Conservation (phyloP, 2,888 invertebrate species). For the Amitus sp. region DNA sequence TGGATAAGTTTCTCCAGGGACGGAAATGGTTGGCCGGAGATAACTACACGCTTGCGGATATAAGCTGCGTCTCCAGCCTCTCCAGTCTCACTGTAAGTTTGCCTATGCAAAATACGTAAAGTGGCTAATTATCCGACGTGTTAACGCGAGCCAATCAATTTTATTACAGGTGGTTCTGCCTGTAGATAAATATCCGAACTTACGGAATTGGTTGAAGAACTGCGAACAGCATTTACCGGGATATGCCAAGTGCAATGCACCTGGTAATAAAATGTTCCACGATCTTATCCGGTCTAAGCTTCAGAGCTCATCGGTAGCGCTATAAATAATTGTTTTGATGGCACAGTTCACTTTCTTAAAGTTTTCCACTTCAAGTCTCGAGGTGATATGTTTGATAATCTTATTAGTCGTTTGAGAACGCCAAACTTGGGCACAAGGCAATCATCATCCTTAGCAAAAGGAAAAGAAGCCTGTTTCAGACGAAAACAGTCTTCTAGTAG, state of each 20-base stretch:
- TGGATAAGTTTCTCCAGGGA: slow-evolving; percentile 60
- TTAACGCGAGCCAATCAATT: slow-evolving; percentile 1
- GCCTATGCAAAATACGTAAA: neutral
- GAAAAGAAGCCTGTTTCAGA: no score
- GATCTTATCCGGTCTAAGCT: neutral
- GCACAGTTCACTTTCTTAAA: no score
- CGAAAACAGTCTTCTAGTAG: no score
- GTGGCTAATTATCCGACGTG: neutral
- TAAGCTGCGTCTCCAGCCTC: slow-evolving; percentile 39
- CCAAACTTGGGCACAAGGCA: no score
- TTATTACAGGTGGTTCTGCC: slow-evolving; percentile 31
- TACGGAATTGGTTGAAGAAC: slow-evolving; percentile 70
- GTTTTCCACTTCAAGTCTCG: no score
- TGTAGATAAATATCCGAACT: slow-evolving; percentile 67
- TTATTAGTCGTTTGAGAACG: no score
- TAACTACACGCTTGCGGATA: slow-evolving; percentile 51
- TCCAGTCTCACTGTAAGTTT: slow-evolving; percentile 36
- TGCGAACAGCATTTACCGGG: slow-evolving; percentile 70
- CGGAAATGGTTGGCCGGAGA: slow-evolving; percentile 47
- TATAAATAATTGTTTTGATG: no score
- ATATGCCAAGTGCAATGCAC: slow-evolving; percentile 41
- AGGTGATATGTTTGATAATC: neutral
- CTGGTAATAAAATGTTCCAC: slow-evolving; percentile 21
- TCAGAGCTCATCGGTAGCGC: no score
- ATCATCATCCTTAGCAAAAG: no score